These are phyloP conservation scores for Alviniconcha marisindica DNA, from an alignment of 1,140 invertebrate species.

Conservation along the genomic window DNA sequence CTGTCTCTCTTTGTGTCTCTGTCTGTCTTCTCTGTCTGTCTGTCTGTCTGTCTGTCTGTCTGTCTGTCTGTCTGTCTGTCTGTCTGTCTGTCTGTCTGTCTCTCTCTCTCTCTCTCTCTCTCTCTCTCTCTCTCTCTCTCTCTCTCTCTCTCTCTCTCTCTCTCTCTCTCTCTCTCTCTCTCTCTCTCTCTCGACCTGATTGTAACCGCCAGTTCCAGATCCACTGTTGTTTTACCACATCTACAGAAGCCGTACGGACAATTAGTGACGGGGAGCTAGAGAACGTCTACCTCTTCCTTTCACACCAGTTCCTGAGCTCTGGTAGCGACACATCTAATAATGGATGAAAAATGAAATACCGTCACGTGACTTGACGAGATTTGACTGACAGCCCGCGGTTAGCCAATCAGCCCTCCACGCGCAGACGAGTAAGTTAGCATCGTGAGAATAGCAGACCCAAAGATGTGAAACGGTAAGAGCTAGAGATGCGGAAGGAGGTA, in stretches of 20 bases:
- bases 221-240: background rate
- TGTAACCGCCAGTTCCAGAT: background rate
- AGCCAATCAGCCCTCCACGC: too few species aligned
- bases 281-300: too few species aligned
- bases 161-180: constrained; percentile 29
- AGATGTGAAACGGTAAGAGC: too few species aligned
- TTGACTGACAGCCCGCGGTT: too few species aligned
- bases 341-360: background rate
- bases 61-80: background rate
- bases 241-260: background rate
- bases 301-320: too few species aligned
- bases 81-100: constrained; percentile 21
- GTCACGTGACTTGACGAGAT: background rate
- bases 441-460: too few species aligned
- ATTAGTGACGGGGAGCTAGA: background rate
- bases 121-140: constrained; percentile 17
- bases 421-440: too few species aligned
- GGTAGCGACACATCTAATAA: background rate
- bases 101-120: constrained; percentile 33
- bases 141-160: constrained; percentile 10
- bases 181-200: constrained; percentile 17
- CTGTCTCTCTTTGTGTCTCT: too few species aligned
- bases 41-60: background rate
- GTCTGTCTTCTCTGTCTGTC: background rate
- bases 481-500: too few species aligned